Evolutionary conservation across 2,113 vertebrate species (phyloP).

Genomic region (Paedocypris sp.): DNA sequence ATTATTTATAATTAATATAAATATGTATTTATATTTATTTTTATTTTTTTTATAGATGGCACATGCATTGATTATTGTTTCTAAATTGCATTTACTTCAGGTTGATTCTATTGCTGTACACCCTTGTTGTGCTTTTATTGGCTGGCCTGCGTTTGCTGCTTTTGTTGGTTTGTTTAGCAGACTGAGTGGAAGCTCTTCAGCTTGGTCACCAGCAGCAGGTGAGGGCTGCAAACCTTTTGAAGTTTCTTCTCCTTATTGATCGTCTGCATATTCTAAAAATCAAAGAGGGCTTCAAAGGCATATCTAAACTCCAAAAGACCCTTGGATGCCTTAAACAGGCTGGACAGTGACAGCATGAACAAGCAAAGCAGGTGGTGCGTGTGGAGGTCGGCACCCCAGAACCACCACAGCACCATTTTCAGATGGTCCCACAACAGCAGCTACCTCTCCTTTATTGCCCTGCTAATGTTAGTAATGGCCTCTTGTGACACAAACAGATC

Average conservation of each 20-base stretch:
- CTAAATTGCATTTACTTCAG: too few relatives aligned
- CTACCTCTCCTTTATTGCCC: background rate
- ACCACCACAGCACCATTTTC: too few relatives aligned
- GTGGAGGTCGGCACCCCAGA: constrained; percentile 32
- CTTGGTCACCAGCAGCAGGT: constrained; percentile 77
- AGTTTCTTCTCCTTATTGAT: constrained; percentile 64
- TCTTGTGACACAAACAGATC: constrained; percentile 7
- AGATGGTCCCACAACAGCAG: background rate
- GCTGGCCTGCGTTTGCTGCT: constrained; percentile 34
- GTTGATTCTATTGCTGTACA: too few relatives aligned
- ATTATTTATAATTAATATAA: too few relatives aligned
- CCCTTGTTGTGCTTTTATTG: constrained; percentile 31
- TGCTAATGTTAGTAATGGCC: background rate
- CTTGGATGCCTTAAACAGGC: constrained; percentile 50
- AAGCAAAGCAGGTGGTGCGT: constrained; percentile 65
- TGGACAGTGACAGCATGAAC: constrained; percentile 58
- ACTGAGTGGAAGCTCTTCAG: constrained; percentile 68
- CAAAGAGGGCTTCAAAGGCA: constrained; percentile 69
- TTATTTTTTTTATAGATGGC: too few relatives aligned
- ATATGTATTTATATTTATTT: too few relatives aligned
- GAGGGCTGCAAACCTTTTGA: constrained; percentile 67
- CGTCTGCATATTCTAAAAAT: constrained; percentile 69
- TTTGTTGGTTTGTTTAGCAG: constrained; percentile 51
- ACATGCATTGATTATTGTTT: too few relatives aligned
- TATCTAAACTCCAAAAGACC: constrained; percentile 64